phyloP scores from a whole-genome alignment of 1,140 invertebrate species.

The Samia ricini region DNA sequence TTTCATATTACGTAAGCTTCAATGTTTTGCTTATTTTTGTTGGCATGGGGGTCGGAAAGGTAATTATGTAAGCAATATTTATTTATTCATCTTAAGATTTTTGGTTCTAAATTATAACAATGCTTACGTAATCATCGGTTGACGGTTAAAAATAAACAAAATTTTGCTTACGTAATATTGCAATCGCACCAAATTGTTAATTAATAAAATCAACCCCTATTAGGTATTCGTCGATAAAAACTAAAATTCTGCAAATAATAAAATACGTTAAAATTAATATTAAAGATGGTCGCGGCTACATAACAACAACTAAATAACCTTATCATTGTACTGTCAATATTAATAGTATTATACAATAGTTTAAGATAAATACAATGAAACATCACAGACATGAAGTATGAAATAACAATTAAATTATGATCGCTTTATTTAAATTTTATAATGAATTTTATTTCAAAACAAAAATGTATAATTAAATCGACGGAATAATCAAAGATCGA shows the following conservation, averaged over 20 bases:
- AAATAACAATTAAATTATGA: constrained; percentile 12
- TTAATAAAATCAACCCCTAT: neutral
- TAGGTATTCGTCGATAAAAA: neutral
- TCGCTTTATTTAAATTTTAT: neutral
- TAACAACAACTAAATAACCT: neutral
- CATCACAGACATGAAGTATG: constrained; percentile 34
- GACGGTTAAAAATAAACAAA: no score
- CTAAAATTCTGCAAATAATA: neutral
- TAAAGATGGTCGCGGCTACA: neutral
- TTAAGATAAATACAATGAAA: constrained; percentile 21
- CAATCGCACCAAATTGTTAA: neutral
- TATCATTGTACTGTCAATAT: constrained; percentile 12
- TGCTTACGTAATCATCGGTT: no score
- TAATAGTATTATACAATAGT: constrained; percentile 11
- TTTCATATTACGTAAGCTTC: no score
- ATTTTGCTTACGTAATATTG: no score
- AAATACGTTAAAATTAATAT: neutral
- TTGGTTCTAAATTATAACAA: no score
- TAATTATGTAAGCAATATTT: no score
- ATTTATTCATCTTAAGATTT: no score
- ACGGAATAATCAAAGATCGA: neutral
- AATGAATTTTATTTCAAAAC: constrained; percentile 4
- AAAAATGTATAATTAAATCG: neutral
- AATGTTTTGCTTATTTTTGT: no score
- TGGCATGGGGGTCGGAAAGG: no score